Evolutionary conservation across 1,140 invertebrate genomes (phyloP), one percentile per base, ranked within the genome.

Genomic region (Drosophila ogumai): DNA sequence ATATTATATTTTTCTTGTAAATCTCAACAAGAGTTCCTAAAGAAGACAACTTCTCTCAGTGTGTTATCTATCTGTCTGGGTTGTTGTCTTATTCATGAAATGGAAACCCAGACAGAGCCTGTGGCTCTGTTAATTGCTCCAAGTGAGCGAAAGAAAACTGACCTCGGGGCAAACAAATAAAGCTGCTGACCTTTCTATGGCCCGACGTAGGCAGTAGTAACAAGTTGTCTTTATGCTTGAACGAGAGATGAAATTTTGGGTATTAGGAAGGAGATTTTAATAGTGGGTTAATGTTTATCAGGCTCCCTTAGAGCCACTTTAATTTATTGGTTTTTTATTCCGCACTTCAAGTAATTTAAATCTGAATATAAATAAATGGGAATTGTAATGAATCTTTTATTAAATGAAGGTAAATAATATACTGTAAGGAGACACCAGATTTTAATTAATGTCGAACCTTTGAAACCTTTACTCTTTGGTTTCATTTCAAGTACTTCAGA

Each of bases 121-220:
- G 44, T 15, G 69, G 69, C 69, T 72, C 52, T 50, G 49, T 72
- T 72, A 72, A 72, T 72, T 72, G 69, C 66, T 72, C 13, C 67
- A 28, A 40, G 19, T 47, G 52, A 58, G 40, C 54, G 54, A 41
- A 17, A 25, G 41, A 36, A 40, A 72, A 41, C 68, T 50, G 66
- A 71, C 65, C 68, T 41, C 31, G 28, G 44, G 66, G 41, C 65
- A 58, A 71, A 22, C 66, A 72, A 72, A 72, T 50, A 59, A 58
- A 58, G 34, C 17, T 69, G 36, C 65, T 49, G 65, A 69, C 50
- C 66, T 69, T 17, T 72, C 25, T 34, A 44, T 25, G 43, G 44
- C 13, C 50, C 52, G 36, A 19, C 19, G 28, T 17, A n/a, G 66
- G 25, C 22, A 31, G 12, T 28, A 12, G 40, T 46, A 71, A 47